A percentile compares a stretch with the other conserved stretches of the same genome.
Evolutionary conservation across 64 coral and sea anemone genomes (phyloP).

Genomic region (Pocillopora verrucosa): DNA sequence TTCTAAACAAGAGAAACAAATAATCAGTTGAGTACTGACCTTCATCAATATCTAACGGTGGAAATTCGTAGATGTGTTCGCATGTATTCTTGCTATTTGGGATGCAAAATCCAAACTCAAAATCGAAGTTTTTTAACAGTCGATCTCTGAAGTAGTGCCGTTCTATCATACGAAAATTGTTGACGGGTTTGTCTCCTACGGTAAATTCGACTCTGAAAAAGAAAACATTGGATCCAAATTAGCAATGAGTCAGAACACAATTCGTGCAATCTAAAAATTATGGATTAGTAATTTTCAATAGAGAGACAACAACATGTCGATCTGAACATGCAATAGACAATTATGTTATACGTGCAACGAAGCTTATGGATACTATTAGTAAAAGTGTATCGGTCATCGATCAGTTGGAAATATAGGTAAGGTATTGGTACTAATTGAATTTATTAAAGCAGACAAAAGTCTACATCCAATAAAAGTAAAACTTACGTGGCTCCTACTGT

Average conservation of each 20-base stretch:
- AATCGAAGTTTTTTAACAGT: slow-evolving; percentile 96
- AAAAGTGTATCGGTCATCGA: background rate
- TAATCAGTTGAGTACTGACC: slow-evolving; percentile 58
- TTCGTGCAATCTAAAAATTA: background rate
- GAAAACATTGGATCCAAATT: slow-evolving; percentile 14
- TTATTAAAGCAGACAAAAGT: background rate
- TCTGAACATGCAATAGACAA: background rate
- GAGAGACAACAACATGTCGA: slow-evolving; percentile 9
- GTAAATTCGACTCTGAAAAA: slow-evolving; percentile 94
- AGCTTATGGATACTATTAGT: background rate
- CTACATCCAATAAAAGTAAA: background rate
- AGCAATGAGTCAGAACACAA: background rate
- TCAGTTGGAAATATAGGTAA: slow-evolving; percentile 1
- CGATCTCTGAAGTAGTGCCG: slow-evolving; percentile 90
- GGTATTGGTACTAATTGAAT: background rate
- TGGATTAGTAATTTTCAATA: slow-evolving; percentile 17
- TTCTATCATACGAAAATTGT: slow-evolving; percentile 98
- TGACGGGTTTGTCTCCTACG: slow-evolving; percentile 91
- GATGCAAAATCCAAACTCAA: slow-evolving; percentile 98
- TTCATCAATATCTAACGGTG: slow-evolving; percentile 79
- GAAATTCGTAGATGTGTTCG: slow-evolving; percentile 99
- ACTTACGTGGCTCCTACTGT: slow-evolving; percentile 99
- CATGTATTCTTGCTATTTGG: slow-evolving; percentile 99
- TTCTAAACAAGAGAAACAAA: background rate
- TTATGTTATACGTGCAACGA: background rate